These are phyloP conservation scores for Brachionus rotundiformis DNA, from an alignment of 1,140 invertebrate species.

Conservation along the genomic window DNA sequence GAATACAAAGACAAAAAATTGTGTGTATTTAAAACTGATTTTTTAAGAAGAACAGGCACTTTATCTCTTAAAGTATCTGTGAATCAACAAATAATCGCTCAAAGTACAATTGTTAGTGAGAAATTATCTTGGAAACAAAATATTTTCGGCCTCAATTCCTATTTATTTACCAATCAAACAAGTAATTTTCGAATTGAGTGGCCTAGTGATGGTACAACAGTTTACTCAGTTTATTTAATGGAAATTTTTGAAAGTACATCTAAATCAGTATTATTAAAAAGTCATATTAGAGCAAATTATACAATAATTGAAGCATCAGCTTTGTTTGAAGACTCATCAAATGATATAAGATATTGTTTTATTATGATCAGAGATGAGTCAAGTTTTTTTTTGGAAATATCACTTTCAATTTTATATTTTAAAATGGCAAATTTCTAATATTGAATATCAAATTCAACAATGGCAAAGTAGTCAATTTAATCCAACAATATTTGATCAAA, in stretches of 20 bases:
- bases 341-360: background rate
- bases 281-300: background rate
- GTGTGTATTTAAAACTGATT: background rate
- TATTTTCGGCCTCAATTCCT: background rate
- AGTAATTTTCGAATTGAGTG: background rate
- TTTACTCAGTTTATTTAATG: background rate
- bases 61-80: background rate
- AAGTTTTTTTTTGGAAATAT: background rate
- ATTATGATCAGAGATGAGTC: background rate
- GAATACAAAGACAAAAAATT: background rate
- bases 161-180: background rate
- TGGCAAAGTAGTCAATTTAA: background rate
- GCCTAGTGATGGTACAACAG: background rate
- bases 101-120: background rate
- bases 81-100: background rate
- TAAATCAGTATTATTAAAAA: background rate
- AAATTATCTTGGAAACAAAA: background rate
- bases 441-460: background rate
- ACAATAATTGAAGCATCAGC: background rate
- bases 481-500: background rate
- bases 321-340: background rate
- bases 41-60: background rate
- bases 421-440: background rate
- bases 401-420: background rate
- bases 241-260: background rate